phyloP scores from a whole-genome alignment of 2,888 invertebrate genomes.

The Camptogramma bilineatum region DNA sequence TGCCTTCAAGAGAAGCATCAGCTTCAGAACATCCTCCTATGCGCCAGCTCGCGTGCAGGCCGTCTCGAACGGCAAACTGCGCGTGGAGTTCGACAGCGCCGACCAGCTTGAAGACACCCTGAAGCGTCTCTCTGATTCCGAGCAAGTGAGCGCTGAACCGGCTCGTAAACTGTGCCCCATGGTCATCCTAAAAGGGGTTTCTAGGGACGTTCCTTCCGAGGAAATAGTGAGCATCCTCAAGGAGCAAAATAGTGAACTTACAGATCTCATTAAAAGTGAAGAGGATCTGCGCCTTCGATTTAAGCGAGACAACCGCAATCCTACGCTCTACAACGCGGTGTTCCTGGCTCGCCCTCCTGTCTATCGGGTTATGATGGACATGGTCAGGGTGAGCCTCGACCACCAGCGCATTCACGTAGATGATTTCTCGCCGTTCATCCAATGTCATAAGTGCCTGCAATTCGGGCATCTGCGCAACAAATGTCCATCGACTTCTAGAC shows the following conservation, averaged over 20 bases:
- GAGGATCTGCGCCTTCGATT: background rate
- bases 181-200: background rate
- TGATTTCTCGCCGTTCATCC: too few species aligned
- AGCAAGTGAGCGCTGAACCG: too few species aligned
- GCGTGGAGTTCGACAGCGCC: background rate
- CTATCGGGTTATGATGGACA: too few species aligned
- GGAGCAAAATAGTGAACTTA: background rate
- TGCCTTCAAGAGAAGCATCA: background rate
- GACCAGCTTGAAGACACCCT: background rate
- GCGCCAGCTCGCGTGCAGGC: background rate
- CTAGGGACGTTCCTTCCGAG: background rate
- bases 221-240: background rate
- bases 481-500: background rate
- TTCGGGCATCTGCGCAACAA: background rate
- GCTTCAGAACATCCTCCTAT: background rate
- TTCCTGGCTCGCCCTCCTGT: too few species aligned
- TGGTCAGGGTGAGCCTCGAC: too few species aligned
- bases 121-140: background rate
- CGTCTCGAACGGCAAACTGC: background rate
- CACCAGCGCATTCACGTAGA: too few species aligned
- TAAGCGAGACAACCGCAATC: background rate
- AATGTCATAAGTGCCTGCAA: background rate
- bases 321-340: too few species aligned
- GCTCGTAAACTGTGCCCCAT: background rate
- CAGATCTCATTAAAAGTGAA: background rate